Conservation (phyloP, 2,888 invertebrate species). For the Pyrrhosoma nymphula region DNA sequence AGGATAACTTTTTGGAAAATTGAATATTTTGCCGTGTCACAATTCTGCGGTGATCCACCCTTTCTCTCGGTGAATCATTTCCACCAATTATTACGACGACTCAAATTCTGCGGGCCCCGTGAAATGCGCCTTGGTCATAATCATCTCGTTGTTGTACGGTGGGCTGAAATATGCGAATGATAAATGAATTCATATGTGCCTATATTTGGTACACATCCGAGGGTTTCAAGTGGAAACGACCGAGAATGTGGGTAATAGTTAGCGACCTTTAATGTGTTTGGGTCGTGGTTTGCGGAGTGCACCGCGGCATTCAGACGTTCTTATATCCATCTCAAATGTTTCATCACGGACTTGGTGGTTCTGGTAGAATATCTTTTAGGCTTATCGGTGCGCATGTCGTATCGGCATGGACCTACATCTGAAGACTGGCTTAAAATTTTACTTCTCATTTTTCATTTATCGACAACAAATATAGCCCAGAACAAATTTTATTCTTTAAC, state of each 20-base stretch:
- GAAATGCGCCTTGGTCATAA: no score
- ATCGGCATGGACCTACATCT: no score
- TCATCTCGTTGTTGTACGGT: not conserved
- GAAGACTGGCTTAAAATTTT: no score
- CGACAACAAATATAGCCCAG: no score
- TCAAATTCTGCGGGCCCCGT: no score
- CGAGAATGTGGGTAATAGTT: not conserved
- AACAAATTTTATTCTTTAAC: no score
- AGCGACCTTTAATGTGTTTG: not conserved
- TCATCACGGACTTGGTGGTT: no score
- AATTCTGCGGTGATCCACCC: not conserved
- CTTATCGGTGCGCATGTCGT: no score
- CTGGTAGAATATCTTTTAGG: no score
- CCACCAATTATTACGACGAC: not conserved
- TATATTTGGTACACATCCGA: not conserved
- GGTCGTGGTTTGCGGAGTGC: not conserved
- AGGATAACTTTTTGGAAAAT: not conserved
- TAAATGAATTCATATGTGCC: not conserved
- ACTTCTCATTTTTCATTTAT: no score
- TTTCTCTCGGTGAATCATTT: not conserved
- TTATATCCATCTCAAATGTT: not conserved
- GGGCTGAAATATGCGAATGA: not conserved
- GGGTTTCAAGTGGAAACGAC: not conserved
- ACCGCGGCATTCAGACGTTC: not conserved
- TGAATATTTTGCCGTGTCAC: not conserved